These are phyloP conservation scores for Pyralis farinalis DNA, from an alignment of 2,888 invertebrate species.

Conservation along the genomic window DNA sequence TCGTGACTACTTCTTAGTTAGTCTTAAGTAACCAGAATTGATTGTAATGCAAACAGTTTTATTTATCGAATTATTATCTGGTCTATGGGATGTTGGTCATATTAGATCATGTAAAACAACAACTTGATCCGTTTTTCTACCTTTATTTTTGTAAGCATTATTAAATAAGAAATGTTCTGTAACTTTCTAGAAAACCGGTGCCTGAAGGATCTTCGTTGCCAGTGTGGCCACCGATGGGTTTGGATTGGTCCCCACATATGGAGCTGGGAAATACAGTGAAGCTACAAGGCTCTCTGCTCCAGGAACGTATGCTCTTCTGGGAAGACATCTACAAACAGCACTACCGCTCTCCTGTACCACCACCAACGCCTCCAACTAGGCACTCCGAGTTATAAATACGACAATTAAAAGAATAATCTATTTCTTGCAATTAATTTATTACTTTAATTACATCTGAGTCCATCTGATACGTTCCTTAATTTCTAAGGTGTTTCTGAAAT, in stretches of 20 bases:
- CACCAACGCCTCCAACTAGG: constrained; percentile 16
- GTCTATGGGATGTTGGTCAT: no score
- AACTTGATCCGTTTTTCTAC: no score
- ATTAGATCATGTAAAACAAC: no score
- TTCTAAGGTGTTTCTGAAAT: no score
- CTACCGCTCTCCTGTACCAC: constrained; percentile 32
- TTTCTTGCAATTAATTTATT: no score
- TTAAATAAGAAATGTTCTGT: not conserved
- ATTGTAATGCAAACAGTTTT: no score
- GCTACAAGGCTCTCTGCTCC: constrained; percentile 26
- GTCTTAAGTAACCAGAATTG: no score
- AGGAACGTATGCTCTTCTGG: constrained; percentile 33
- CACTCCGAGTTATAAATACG: constrained; percentile 21
- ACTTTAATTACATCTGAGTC: no score
- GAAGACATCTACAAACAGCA: constrained; percentile 36
- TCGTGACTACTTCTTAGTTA: no score
- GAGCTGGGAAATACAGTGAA: constrained; percentile 26
- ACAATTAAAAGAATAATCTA: no score
- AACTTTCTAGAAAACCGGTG: constrained; percentile 24
- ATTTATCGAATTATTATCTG: no score
- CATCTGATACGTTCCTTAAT: no score
- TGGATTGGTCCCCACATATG: constrained; percentile 34
- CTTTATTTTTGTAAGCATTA: not conserved
- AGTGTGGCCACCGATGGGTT: constrained; percentile 34
- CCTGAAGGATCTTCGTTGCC: constrained; percentile 26